Evolutionary conservation across 1,140 invertebrate genomes (phyloP).

Genomic region (Proctacanthus coquilletti): DNA sequence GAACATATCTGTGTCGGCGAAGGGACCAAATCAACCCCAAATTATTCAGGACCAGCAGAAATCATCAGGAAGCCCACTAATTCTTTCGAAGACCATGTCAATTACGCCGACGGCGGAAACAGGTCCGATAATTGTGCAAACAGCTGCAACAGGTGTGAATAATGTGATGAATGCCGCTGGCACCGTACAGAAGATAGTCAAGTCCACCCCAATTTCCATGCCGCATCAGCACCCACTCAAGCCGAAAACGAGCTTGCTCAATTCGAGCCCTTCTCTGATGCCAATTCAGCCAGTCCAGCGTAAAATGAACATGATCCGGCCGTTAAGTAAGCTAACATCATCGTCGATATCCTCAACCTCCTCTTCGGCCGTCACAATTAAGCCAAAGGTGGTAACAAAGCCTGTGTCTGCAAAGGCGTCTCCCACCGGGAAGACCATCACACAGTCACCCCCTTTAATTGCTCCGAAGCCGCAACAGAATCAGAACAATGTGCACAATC

Average conservation of each 20-base stretch:
- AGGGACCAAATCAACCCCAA: too few relatives aligned
- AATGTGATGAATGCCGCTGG: not conserved
- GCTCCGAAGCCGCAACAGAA: slow-evolving; percentile 13
- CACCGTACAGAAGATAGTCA: not conserved
- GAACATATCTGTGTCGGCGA: not conserved
- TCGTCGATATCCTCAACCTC: slow-evolving; percentile 6
- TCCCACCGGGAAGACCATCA: not conserved
- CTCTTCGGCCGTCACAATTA: too few relatives aligned
- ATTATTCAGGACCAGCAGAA: not conserved
- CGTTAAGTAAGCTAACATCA: slow-evolving; percentile 14
- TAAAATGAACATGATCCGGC: slow-evolving; percentile 1
- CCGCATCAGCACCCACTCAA: not conserved
- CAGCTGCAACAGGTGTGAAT: not conserved
- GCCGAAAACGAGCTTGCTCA: not conserved
- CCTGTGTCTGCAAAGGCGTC: slow-evolving; percentile 22
- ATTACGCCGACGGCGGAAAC: not conserved
- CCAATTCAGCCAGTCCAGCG: slow-evolving; percentile 1
- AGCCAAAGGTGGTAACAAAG: slow-evolving; percentile 17
- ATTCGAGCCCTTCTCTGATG: not conserved
- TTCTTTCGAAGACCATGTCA: too few relatives aligned
- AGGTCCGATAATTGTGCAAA: not conserved
- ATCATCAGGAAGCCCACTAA: too few relatives aligned
- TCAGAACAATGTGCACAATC: too few relatives aligned
- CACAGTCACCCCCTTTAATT: not conserved
- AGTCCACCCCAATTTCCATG: not conserved